These are phyloP conservation scores for Hybos culiciformis DNA, from an alignment of 2,888 invertebrate species.

Conservation along the genomic window DNA sequence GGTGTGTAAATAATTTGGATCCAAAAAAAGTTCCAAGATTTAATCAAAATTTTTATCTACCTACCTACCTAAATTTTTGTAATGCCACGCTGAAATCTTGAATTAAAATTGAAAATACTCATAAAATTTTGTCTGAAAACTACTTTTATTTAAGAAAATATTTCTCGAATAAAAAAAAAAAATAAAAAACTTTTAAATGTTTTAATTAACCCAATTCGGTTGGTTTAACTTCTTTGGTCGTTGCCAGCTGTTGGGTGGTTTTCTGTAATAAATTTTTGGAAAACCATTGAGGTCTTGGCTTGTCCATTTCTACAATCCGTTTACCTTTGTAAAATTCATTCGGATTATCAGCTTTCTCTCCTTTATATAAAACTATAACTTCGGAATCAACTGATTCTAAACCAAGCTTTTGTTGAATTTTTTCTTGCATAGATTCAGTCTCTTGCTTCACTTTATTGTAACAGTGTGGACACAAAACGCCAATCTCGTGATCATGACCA, in stretches of 20 bases:
- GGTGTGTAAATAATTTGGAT: too few species aligned
- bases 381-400: constrained; percentile 67
- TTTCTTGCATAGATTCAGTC: constrained; percentile 64
- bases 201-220: constrained; percentile 48
- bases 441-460: constrained; percentile 70
- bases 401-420: constrained; percentile 55
- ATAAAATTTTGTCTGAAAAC: too few species aligned
- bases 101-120: too few species aligned
- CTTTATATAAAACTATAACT: constrained; percentile 72
- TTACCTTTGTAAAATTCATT: constrained; percentile 52
- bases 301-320: constrained; percentile 72
- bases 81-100: too few species aligned
- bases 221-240: constrained; percentile 60
- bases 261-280: constrained; percentile 69
- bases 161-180: too few species aligned
- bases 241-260: constrained; percentile 55
- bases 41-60: too few species aligned
- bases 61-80: too few species aligned
- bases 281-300: constrained; percentile 78
- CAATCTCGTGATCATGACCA: constrained; percentile 69
- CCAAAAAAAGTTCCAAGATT: too few species aligned
- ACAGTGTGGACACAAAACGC: constrained; percentile 69
- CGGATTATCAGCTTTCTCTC: constrained; percentile 52
- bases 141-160: too few species aligned
- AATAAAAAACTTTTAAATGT: too few species aligned